Conservation (phyloP, 2,113 vertebrate genomes). For the Paramormyrops kingsleyae region DNA sequence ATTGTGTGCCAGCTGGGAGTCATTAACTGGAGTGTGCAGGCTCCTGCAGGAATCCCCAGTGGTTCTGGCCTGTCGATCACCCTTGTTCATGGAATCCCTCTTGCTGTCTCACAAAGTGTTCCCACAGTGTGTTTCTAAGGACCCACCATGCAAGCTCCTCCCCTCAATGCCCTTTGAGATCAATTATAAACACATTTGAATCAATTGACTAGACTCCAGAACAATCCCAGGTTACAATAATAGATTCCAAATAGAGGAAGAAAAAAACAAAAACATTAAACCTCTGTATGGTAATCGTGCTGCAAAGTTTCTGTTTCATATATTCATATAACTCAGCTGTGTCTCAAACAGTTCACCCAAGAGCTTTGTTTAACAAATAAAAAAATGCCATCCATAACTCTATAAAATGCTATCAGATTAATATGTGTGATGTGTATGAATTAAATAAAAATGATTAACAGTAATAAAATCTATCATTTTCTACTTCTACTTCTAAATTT, state of each 20-base stretch:
- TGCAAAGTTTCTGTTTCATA: not conserved
- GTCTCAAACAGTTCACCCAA: not conserved
- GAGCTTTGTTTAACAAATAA: not conserved
- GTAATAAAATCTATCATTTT: not conserved
- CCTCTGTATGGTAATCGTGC: not conserved
- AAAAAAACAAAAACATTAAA: not conserved
- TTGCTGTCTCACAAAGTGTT: not conserved
- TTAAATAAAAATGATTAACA: not conserved
- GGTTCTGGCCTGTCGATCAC: not conserved
- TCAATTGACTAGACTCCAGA: not conserved
- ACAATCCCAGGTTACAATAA: not conserved
- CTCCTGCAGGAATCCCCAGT: not conserved
- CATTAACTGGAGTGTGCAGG: conserved; percentile 7
- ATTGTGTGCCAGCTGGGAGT: not conserved
- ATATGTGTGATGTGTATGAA: not conserved
- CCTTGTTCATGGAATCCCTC: not conserved
- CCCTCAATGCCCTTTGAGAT: not conserved
- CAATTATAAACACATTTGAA: not conserved
- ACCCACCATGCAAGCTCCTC: not conserved
- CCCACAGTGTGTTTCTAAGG: not conserved
- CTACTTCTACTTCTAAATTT: not conserved
- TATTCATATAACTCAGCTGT: not conserved
- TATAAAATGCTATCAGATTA: not conserved
- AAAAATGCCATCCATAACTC: not conserved
- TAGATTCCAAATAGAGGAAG: not conserved